Conservation (phyloP, 2,797 vertebrate genomes). For the Danio jaintianensis region DNA sequence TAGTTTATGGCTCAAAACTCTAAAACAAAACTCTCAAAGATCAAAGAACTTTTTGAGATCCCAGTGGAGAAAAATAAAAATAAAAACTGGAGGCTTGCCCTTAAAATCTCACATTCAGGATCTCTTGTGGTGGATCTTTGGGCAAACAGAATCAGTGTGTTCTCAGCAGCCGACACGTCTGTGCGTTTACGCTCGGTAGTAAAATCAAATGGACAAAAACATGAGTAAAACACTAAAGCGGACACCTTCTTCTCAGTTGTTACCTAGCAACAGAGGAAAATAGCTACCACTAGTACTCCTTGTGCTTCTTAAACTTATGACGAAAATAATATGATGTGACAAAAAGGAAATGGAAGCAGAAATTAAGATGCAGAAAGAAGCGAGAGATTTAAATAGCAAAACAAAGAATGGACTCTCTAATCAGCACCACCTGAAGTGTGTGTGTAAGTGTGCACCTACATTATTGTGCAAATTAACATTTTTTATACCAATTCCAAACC, state of each 20-base stretch:
- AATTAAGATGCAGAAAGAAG: not conserved
- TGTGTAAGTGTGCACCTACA: too few species aligned
- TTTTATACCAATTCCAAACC: too few species aligned
- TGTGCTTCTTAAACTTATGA: not conserved
- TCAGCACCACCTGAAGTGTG: not conserved
- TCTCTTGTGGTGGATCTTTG: not conserved
- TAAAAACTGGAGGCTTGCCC: not conserved
- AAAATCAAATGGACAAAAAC: conserved; percentile 16
- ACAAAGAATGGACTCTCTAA: not conserved
- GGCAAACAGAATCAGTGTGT: not conserved
- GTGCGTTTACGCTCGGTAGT: not conserved
- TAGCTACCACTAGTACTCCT: not conserved
- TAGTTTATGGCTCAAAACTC: too few species aligned
- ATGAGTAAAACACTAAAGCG: not conserved
- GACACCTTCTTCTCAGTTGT: not conserved
- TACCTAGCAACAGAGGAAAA: conserved; percentile 22
- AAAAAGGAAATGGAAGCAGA: not conserved
- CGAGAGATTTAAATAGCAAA: not conserved
- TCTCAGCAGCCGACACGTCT: not conserved
- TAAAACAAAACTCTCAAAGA: too few species aligned
- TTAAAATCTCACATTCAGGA: not conserved
- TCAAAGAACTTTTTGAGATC: not conserved
- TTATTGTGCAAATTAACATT: too few species aligned
- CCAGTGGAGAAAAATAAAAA: not conserved
- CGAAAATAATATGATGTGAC: not conserved